Conservation (phyloP, 2,113 vertebrate genomes). For the Peucedramus taeniatus region DNA sequence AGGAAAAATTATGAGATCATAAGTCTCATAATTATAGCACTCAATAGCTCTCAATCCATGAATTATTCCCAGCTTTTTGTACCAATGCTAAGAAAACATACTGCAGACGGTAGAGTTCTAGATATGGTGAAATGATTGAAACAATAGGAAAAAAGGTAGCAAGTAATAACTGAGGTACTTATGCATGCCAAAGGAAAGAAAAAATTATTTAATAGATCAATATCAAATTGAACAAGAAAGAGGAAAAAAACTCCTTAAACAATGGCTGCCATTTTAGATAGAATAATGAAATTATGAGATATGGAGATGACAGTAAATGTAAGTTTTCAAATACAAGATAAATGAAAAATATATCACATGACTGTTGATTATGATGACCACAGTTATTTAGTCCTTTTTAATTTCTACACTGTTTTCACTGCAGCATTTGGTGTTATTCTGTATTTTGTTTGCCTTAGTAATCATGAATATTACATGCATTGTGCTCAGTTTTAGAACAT, state of each 20-base stretch:
- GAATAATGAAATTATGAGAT: background rate
- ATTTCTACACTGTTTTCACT: background rate
- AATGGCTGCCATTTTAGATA: background rate
- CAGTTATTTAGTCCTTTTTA: background rate
- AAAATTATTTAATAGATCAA: background rate
- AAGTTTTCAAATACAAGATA: background rate
- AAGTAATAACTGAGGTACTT: background rate
- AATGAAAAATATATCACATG: background rate
- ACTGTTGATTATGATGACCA: background rate
- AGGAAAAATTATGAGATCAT: background rate
- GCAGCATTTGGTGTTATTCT: background rate
- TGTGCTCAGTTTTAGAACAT: slow-evolving; percentile 32
- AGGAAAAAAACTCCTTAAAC: background rate
- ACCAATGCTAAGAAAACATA: background rate
- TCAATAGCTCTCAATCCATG: background rate
- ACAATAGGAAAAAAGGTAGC: background rate
- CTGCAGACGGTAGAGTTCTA: background rate
- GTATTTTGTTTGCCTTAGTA: slow-evolving; percentile 43
- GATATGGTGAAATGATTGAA: background rate
- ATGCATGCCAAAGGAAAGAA: background rate
- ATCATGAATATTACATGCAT: slow-evolving; percentile 35
- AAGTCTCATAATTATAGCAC: background rate
- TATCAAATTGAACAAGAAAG: background rate
- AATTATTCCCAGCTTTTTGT: background rate
- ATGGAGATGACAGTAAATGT: background rate